Evolutionary conservation across 64 coral and sea anemone species (phyloP), one percentile per base, ranked within the genome.

Genomic region (Catalaphyllia jardinei): DNA sequence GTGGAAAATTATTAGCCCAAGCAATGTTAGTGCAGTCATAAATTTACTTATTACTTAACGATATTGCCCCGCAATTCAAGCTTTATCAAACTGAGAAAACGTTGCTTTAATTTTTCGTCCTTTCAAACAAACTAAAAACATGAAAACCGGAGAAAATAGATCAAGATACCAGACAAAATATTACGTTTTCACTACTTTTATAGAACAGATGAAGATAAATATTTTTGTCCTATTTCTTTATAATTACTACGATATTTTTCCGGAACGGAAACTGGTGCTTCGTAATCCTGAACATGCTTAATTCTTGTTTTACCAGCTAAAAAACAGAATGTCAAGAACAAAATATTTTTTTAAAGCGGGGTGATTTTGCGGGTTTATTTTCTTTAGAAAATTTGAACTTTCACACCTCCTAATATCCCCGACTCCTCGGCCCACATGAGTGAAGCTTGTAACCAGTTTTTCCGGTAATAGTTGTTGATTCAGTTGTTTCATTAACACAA

Each of bases 401-500:
- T 73, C n/a, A 73, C n/a, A 29, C 9, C 13, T 57, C 71, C 29
- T 72, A 31, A 29, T 29, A 1, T 13, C 29, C 71, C 25, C n/a
- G 24, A 24, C 0, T 24, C 17, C 18, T 65, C 65, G n/a, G 54
- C 65, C 20, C 65, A 69, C 65, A n/a, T 28, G 65, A 69, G 22
- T 69, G 49, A 75, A 33, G 20, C 22, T 10, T 52, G n/a, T 63
- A 85, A 85, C 81, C 51, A 13, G 81, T 85, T 85, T 85, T 85
- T 51, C 81, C 81, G 62, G 65, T 50, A 69, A 46, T 19, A 17
- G 1, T 65, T 35, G 18, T 83, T 62, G 80, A 67, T 46, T 83
- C 80, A 65, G 80, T 83, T 83, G 80, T 67, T 50, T 71, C 35
- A 71, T 85, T 63, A 46, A 71, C 62, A 85, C 39, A 85, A 85